Conservation (phyloP, 2,113 vertebrate species). For the Daphoenositta chrysoptera region DNA sequence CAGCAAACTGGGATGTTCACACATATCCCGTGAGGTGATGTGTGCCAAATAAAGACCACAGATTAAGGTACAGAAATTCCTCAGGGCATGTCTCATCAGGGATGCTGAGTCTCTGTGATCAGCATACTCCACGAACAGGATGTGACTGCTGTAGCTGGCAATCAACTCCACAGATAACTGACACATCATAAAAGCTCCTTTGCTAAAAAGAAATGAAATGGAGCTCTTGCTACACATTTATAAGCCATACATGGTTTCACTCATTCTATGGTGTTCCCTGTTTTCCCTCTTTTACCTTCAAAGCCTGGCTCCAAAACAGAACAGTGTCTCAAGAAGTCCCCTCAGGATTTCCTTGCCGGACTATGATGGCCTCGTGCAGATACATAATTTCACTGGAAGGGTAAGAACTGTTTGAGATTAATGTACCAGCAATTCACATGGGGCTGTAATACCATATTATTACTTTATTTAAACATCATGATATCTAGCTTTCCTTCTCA, state of each 20-base stretch:
- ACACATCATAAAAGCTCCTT: background rate
- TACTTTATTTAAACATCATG: background rate
- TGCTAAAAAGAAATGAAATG: too few relatives aligned
- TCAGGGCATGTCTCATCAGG: background rate
- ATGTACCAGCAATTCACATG: background rate
- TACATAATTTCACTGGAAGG: background rate
- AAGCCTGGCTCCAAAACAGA: background rate
- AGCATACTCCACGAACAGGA: background rate
- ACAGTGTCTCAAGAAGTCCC: background rate
- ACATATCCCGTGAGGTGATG: background rate
- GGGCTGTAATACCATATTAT: background rate
- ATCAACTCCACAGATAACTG: background rate
- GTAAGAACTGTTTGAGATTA: background rate
- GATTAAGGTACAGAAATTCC: background rate
- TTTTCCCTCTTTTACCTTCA: background rate
- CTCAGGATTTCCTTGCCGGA: background rate
- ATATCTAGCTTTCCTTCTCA: background rate
- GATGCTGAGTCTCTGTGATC: background rate
- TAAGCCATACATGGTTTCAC: background rate
- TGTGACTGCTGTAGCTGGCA: background rate
- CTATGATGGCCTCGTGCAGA: background rate
- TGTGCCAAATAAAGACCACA: background rate
- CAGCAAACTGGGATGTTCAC: background rate
- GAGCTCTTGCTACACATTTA: background rate
- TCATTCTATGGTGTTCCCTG: background rate